Evolutionary conservation across 2,888 invertebrate species (phyloP), one percentile per base, ranked within the genome.

Genomic region (Latheticus oryzae): DNA sequence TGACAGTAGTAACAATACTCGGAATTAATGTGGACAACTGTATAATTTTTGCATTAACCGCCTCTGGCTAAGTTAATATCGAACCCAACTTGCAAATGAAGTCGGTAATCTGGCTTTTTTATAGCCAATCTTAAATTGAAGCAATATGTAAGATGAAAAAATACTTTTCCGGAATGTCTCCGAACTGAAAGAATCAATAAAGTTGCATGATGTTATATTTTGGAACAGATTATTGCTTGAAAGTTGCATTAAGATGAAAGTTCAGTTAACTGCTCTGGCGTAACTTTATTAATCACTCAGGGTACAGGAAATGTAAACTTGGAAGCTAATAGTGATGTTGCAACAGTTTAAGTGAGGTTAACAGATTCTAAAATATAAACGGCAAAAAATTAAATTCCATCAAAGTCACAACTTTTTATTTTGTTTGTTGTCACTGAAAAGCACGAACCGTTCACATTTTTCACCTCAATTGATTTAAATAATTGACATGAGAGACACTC

Each of bases 41-140:
- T 38, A 51, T 51, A 51, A 51, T 51, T 51, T 28, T 30, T 30
- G 13, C 51, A 51, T 51, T 51, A 47, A 38, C 51, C 30, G 51
- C 51, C 51, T 16, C 51, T 28, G 51, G 51, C 51, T 30, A 38
- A 28, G 28, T 28, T 21, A 51, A 51, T 51, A 40, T 51, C 51
- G 19, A 12, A 21, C 51, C 33, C 38, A 48, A 51, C 38, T 51
- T 38, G 51, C 38, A 51, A 51, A 51, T 51, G 51, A 51, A 40
- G 21, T 28, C 51, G 24, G 38, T 38, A 51, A 51, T 51, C 51
- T 38, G 19, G 24, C 37, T 50, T 51, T 48, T 51, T 51, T 51
- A 51, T 51, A 38, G 11, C 33, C 51, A 11, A 30, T 51, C 38
- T 51, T 28, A 35, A 47, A 47, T 23, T 47, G 33, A 35, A 17